Conservation (phyloP, 2,888 invertebrate species). For the Leucania comma region DNA sequence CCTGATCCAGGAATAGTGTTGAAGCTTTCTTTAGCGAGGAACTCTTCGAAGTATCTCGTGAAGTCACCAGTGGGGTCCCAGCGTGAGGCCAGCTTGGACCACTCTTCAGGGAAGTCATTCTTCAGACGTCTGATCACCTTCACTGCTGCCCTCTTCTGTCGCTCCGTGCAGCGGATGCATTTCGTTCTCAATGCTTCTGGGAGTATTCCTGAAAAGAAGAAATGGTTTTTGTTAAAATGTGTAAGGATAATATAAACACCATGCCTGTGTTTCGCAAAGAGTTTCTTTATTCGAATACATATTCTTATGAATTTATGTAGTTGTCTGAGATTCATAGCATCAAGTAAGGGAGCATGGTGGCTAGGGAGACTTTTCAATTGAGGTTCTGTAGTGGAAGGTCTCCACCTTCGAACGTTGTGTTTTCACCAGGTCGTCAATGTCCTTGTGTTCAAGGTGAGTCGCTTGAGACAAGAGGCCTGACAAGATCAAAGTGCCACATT, state of each 20-base stretch:
- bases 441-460: too few species aligned
- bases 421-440: too few species aligned
- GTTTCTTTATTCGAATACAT: too few species aligned
- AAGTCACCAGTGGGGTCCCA: conserved; percentile 94
- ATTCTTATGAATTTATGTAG: too few species aligned
- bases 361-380: too few species aligned
- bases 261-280: too few species aligned
- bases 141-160: conserved; percentile 92
- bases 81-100: conserved; percentile 92
- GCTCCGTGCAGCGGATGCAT: conserved; percentile 93
- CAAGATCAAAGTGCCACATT: background rate
- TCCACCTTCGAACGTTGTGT: too few species aligned
- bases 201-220: conserved; percentile 90
- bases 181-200: conserved; percentile 93
- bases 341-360: too few species aligned
- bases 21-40: conserved; percentile 81
- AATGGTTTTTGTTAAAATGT: background rate
- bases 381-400: too few species aligned
- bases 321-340: too few species aligned
- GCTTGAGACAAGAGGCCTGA: too few species aligned
- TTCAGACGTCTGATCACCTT: conserved; percentile 93
- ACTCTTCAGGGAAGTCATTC: conserved; percentile 92
- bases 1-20: conserved; percentile 81
- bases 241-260: too few species aligned
- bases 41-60: conserved; percentile 87